Base-by-base conservation (phyloP, 1,140 invertebrate species). In the Eueides isabella region DNA sequence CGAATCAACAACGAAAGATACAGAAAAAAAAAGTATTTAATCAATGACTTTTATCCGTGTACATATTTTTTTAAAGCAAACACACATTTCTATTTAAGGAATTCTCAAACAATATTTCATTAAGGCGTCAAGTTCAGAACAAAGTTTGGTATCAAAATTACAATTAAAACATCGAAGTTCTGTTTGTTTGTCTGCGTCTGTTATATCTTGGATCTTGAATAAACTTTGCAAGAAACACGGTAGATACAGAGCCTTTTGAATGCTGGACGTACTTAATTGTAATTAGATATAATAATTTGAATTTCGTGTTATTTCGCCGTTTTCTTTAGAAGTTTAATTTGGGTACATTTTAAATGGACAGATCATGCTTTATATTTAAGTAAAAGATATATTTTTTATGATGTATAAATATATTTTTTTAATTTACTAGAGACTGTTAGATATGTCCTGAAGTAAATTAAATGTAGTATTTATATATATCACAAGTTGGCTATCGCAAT, bases 151-250 rank as follows among this genome's bases (percentile, higher is more conserved):
- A 66, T 28, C 71, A 66, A 75, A 78, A 76, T 79, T 80, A 79
- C 78, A 84, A 82, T 82, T 84, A 84, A 84, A 81, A 78, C 77
- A 77, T 80, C 72, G 72, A 66, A 77, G 77, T 76, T 72, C 74
- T 74, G 71, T 80, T 48, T 48, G 41, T 44, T 44, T 44, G 41
- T 44, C 61, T 77, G 62, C 61, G 66, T 69, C 30, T 67, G 65
- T 82, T 77, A 73, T 63, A 71, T 71, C 19, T 74, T 55, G 63
- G 55, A 74, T 70, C 41, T 79, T 74, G 48, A 72, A 77, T 78
- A 74, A 75, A 82, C 71, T 80, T 77, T 62, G 72, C 11, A 66
- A 68, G 67, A 41, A 71, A 77, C 61, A 71, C 72, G 68, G 41
- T 19, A 9, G n/a, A 19, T 44, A 44, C n/a, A 19, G 41, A 44